Evolutionary conservation across 1,140 invertebrate genomes (phyloP).

Genomic region (Drosophila watanabei): DNA sequence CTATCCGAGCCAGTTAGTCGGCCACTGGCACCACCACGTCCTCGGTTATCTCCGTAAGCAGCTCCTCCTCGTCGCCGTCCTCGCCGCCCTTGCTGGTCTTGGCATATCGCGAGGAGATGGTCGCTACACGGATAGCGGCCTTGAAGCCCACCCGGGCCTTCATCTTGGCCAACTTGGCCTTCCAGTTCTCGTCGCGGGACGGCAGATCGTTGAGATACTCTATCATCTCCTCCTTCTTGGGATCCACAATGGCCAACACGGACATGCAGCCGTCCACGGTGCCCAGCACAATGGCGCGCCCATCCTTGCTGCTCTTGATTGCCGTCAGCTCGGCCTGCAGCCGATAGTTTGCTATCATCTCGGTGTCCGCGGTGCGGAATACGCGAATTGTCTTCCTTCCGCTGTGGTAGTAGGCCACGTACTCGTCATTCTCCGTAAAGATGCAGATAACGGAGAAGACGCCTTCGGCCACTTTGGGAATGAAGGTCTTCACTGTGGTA

Average conservation of each 20-base stretch:
- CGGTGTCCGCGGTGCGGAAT: slow-evolving; percentile 94
- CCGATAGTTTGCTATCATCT: slow-evolving; percentile 96
- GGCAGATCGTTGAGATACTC: slow-evolving; percentile 90
- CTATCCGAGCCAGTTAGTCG: slow-evolving; percentile 45
- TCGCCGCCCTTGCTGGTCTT: slow-evolving; percentile 56
- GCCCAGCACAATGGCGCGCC: slow-evolving; percentile 93
- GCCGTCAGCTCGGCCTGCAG: slow-evolving; percentile 96
- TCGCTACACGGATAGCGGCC: slow-evolving; percentile 87
- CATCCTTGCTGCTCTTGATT: slow-evolving; percentile 93
- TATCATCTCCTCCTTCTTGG: slow-evolving; percentile 88
- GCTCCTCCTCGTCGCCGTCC: slow-evolving; percentile 68
- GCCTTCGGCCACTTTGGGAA: slow-evolving; percentile 97
- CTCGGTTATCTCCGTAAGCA: slow-evolving; percentile 72
- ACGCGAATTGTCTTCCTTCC: slow-evolving; percentile 94
- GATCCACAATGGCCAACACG: slow-evolving; percentile 95
- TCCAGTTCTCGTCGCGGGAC: slow-evolving; percentile 91
- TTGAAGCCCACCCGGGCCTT: slow-evolving; percentile 89
- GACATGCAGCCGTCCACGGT: slow-evolving; percentile 97
- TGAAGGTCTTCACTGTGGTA: slow-evolving; percentile 92
- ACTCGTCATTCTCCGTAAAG: slow-evolving; percentile 97
- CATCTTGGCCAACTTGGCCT: slow-evolving; percentile 89
- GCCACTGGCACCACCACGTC: slow-evolving; percentile 69
- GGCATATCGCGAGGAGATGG: slow-evolving; percentile 77
- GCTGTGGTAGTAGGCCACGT: slow-evolving; percentile 98
- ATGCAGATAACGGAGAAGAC: slow-evolving; percentile 98